These are phyloP conservation scores for Automeris io DNA, from an alignment of 2,888 invertebrate genomes.

Conservation along the genomic window DNA sequence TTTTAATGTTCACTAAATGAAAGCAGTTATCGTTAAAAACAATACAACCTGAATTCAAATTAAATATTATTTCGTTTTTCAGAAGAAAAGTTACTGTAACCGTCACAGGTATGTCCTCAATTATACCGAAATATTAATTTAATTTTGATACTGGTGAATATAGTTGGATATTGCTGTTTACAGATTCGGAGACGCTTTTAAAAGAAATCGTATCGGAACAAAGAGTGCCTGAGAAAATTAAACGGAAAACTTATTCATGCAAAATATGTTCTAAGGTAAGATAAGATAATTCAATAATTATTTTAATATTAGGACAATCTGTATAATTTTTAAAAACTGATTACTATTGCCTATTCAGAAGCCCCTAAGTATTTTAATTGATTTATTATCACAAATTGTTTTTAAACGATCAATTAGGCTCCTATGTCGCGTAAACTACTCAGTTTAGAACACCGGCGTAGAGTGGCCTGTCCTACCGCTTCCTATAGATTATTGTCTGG, in stretches of 20 bases:
- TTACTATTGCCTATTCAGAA: background rate
- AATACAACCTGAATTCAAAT: no score
- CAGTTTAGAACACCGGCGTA: no score
- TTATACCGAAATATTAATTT: background rate
- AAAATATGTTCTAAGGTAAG: slow-evolving; percentile 32
- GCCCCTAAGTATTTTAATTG: no score
- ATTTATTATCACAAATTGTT: no score
- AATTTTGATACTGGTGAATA: background rate
- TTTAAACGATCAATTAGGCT: no score
- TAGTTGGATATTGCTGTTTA: slow-evolving; percentile 6
- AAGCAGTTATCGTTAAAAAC: no score
- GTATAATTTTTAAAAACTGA: background rate
- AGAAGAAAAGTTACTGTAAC: slow-evolving; percentile 18
- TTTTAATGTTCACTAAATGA: no score
- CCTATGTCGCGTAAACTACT: no score
- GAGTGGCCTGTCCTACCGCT: no score
- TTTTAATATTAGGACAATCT: background rate
- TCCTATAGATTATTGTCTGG: no score
- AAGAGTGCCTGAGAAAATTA: slow-evolving; percentile 5
- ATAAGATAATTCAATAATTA: slow-evolving; percentile 1
- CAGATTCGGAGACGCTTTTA: slow-evolving; percentile 11
- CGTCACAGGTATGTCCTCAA: slow-evolving; percentile 18
- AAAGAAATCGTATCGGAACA: slow-evolving; percentile 6
- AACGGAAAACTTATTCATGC: slow-evolving; percentile 19
- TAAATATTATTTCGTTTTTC: slow-evolving; percentile 17